Base-by-base conservation (phyloP, 2,888 invertebrate genomes). In the Macaria liturata region DNA sequence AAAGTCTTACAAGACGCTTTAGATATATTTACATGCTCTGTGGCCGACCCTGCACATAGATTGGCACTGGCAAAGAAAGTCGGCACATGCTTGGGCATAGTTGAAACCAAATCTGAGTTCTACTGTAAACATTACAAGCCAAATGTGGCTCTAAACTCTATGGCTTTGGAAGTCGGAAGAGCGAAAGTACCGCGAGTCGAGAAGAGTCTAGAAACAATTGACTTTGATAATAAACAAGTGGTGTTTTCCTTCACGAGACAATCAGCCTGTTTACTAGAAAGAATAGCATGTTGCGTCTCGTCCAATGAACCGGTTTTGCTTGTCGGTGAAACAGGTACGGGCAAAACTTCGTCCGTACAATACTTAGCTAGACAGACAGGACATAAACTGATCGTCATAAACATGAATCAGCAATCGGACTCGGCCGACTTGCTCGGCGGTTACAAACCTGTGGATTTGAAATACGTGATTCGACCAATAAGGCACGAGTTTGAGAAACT, bases 321-420 rank as follows among this genome's bases (percentile, higher is more conserved):
- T 4, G 98, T 99, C 0, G 99, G 99, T 34, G 99, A 99, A 90
- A 99, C 99, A 0, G 99, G 99, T 48, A 98, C 98, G 0, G 99
- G 99, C 0, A 99, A 99, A 92, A 99, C 99, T 0, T 97, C 98
- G 0, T 95, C 97, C 0, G 95, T 99, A 0, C 99, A 99, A 80
- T 98, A 97, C 84, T 90, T 99, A 54, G 97, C 99, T 0, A 93
- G 95, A 61, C 95, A 95, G 66, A 94, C 97, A 0, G 96, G 97
- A 0, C 96, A 97, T 68, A 97, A 95, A 76, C 91, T 99, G 37
- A 93, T 96, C 37, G 99, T 99, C 0, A 97, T 99, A 32, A 99
- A 99, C 80, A 97, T 99, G 97, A 99, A 99, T 79, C 99, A 99
- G 78, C 99, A 99, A 79, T 99, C 98, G 47, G 99, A 99, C 86